Base-by-base conservation (phyloP, 2,797 vertebrate species). In the Enteromius anoplus region DNA sequence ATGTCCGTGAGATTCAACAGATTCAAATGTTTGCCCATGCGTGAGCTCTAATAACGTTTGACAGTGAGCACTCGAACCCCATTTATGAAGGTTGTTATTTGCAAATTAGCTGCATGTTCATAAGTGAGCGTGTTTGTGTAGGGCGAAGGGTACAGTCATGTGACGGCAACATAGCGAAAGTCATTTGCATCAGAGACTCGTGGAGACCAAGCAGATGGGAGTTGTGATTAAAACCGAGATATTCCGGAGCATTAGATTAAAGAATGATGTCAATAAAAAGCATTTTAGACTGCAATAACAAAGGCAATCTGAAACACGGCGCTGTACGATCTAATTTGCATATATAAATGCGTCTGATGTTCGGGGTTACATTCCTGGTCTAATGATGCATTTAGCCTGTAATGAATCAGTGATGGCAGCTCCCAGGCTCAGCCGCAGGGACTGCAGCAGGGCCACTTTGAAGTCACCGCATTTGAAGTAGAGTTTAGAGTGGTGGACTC, bases 381-480 rank as follows among this genome's bases (percentile, higher is more conserved):
- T 94, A 95, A 95, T 94, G 95, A 93, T 70, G 92, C 93, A 80
- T 93, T 95, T 93, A 94, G 93, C 90, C 90, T 80, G 87, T 93
- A 93, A 94, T 95, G 93, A 94, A 93, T 95, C 92, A 92, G 91
- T 92, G 91, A 92, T 92, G 91, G 92, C 91, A 92, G 91, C 88
- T 93, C 88, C 86, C 90, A 83, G 89, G 91, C 87, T 80, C 69
- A 71, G 81, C 85, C 70, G 42, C 75, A 64, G 86, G 85, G 81
- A 40, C 81, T 84, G 81, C 87, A 84, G 37, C 47, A 81, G 64
- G 81, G 83, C 64, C 51, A 83, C 87, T 92, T 91, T 90, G 83
- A 90, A 90, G 85, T 87, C 51, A 75, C 75, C 34, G 76, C 73
- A 83, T 87, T 85, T 88, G 86, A 90, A 87, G 86, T 82, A n/a